Base-by-base conservation (phyloP, 2,888 invertebrate genomes). In the Gryllus longicercus region DNA sequence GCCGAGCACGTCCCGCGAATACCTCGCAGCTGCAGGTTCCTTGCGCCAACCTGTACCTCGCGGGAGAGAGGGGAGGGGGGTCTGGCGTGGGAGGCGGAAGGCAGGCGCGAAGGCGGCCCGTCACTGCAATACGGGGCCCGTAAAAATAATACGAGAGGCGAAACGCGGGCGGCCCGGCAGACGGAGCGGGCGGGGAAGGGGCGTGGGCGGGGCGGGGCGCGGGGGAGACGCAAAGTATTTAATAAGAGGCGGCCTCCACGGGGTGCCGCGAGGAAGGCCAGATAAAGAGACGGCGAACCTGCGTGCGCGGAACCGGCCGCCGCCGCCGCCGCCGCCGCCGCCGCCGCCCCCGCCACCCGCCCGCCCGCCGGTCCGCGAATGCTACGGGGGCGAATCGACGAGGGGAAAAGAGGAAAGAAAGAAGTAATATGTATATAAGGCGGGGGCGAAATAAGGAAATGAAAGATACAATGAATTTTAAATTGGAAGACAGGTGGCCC, bases 71-170 rank as follows among this genome's bases (percentile, higher is more conserved):
- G 2, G 38, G 38, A 8, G 38, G 4, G 4, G 38, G 38, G 38
- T n/a, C 8, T 38, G 38, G 38, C 38, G 5, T 38, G 38, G 38
- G 5, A 38, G 38, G 38, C 4, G 38, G 38, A 38, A 38, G 38
- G 38, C 38, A 38, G 38, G 38, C 38, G 38, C 38, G 38, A 38
- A 38, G 38, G 38, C 38, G 38, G 77, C 23, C 76, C 78, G 81
- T 80, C 80, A 80, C n/a, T 75, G 76, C 81, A 78, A 81, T 81
- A 78, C 80, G 81, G 49, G 75, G 38, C 76, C 75, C 79, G 81
- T 80, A 80, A 80, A 81, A 81, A 80, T 81, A 81, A 80, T 76
- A 80, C 75, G 75, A 77, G 79, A 76, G 51, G 75, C 16, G 63
- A 63, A 63, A 38, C 38, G 38, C 38, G 38, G 38, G 38, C 38